Conservation (phyloP, 2,797 vertebrate genomes). For the Orientallactaga sibirica region DNA sequence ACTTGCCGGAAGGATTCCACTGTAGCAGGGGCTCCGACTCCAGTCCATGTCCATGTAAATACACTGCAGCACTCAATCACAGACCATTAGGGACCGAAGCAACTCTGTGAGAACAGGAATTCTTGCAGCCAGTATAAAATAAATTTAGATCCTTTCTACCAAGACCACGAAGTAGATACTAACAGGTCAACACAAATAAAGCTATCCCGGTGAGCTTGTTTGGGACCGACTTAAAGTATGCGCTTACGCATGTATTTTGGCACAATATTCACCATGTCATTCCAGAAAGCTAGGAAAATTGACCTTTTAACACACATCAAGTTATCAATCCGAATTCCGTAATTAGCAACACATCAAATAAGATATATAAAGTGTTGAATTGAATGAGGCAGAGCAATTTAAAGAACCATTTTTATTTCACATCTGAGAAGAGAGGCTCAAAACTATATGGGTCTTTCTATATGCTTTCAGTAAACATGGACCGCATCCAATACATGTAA, state of each 20-base stretch:
- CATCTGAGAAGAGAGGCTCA: background rate
- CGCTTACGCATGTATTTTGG: constrained; percentile 42
- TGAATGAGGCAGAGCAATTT: constrained; percentile 16
- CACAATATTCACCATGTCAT: background rate
- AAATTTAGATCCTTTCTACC: constrained; percentile 3
- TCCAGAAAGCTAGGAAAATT: constrained; percentile 7
- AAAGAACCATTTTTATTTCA: constrained; percentile 25
- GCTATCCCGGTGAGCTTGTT: background rate
- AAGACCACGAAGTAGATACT: constrained; percentile 2
- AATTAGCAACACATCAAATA: constrained; percentile 34
- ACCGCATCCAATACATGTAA: background rate
- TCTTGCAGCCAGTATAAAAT: constrained; percentile 5
- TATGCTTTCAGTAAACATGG: background rate
- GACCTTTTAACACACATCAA: background rate
- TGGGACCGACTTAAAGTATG: constrained; percentile 17
- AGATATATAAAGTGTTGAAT: constrained; percentile 36
- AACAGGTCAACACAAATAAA: background rate
- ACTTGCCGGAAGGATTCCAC: background rate
- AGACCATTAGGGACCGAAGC: background rate
- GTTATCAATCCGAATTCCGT: constrained; percentile 19
- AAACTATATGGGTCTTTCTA: background rate
- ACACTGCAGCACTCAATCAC: background rate
- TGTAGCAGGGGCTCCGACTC: background rate
- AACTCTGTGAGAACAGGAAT: background rate
- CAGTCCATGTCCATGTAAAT: background rate